Percentiles rank a stretch among this genome's conserved stretches.
Evolutionary conservation across 1,140 invertebrate genomes (phyloP).

Genomic region (Glomeris maerens): DNA sequence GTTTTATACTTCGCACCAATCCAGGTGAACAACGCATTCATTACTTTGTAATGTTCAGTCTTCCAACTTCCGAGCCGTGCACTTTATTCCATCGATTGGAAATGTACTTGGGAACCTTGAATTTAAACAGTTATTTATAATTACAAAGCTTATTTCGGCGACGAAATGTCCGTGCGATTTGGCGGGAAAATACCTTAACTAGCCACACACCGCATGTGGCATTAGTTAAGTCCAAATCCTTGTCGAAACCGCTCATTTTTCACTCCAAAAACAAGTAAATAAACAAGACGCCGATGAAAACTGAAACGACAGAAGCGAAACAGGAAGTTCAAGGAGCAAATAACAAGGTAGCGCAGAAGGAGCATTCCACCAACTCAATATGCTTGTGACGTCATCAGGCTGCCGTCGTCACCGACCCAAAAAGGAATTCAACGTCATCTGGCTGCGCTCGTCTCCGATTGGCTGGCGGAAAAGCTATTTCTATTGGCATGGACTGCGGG

Average conservation of each 20-base stretch:
- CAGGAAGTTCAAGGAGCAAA: neutral
- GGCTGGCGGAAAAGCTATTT: no score
- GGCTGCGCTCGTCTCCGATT: no score
- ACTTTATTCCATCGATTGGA: conserved; percentile 79
- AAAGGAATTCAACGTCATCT: neutral
- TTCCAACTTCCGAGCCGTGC: conserved; percentile 58
- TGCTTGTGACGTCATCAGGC: no score
- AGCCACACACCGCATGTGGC: conserved; percentile 81
- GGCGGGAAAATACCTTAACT: conserved; percentile 61
- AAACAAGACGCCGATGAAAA: neutral
- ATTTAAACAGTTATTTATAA: conserved; percentile 10
- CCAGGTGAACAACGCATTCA: no score
- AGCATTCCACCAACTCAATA: no score
- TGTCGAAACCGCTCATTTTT: conserved; percentile 37
- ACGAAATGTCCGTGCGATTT: neutral
- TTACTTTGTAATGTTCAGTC: conserved; percentile 56
- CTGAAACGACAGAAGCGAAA: no score
- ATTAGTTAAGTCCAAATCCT: conserved; percentile 69
- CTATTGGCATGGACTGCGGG: neutral
- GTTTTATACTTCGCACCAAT: no score
- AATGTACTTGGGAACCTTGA: conserved; percentile 74
- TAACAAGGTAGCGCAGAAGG: no score
- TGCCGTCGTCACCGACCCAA: no score
- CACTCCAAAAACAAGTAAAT: neutral
- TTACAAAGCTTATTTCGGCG: conserved; percentile 1